Evolutionary conservation across 2,797 vertebrate genomes (phyloP).

Genomic region (Spinus olivaceus): DNA sequence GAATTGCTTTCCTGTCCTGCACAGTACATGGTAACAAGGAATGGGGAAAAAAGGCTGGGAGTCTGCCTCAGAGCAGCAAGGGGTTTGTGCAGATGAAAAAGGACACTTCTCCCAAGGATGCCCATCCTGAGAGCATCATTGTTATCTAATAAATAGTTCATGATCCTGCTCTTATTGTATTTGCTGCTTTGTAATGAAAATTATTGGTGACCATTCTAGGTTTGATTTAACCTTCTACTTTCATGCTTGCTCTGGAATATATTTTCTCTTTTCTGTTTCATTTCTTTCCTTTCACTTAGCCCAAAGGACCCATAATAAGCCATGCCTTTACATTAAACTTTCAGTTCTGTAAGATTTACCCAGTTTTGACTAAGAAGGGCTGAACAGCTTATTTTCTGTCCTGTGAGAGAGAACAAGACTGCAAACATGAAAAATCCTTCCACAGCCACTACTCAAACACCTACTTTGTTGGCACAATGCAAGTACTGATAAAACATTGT

Average conservation of each 20-base stretch:
- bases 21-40: neutral
- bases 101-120: neutral
- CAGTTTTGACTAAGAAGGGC: neutral
- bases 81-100: neutral
- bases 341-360: neutral
- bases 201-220: neutral
- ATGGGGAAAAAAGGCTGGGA: neutral
- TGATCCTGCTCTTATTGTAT: neutral
- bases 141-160: neutral
- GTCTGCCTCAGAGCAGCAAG: neutral
- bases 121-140: neutral
- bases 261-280: neutral
- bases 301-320: neutral
- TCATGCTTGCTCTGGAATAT: neutral
- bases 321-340: neutral
- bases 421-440: neutral
- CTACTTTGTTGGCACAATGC: conserved; percentile 1
- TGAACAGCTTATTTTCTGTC: neutral
- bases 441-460: conserved; percentile 1
- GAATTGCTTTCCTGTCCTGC: neutral
- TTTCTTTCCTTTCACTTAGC: neutral
- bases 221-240: neutral
- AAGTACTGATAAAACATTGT: conserved; percentile 23
- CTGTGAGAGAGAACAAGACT: neutral
- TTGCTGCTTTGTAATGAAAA: neutral